These are phyloP conservation scores for Lysandra coridon DNA, from an alignment of 2,888 invertebrate genomes.

Conservation along the genomic window DNA sequence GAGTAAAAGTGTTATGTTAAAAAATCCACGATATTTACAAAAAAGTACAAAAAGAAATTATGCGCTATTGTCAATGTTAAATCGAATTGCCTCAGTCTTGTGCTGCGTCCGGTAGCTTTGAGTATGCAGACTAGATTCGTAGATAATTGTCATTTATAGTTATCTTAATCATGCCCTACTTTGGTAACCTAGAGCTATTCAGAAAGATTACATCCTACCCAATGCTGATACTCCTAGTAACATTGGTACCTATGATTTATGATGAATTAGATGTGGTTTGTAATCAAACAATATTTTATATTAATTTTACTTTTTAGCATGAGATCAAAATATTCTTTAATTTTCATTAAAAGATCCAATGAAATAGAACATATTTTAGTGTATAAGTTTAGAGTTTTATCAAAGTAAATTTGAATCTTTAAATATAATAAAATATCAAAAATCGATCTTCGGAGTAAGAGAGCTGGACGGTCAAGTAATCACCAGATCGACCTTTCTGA, in stretches of 20 bases:
- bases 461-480: slow-evolving; percentile 22
- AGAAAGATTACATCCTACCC: slow-evolving; percentile 43
- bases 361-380: too few relatives aligned
- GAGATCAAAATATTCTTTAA: slow-evolving; percentile 30
- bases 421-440: neutral
- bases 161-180: slow-evolving; percentile 62
- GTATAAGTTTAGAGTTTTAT: too few relatives aligned
- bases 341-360: neutral
- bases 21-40: slow-evolving; percentile 44
- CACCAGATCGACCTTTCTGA: slow-evolving; percentile 46
- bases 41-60: slow-evolving; percentile 44
- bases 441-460: neutral
- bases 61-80: slow-evolving; percentile 49
- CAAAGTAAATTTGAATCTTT: neutral
- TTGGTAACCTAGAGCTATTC: slow-evolving; percentile 63
- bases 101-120: slow-evolving; percentile 53
- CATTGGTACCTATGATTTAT: neutral
- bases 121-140: slow-evolving; percentile 67
- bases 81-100: slow-evolving; percentile 57
- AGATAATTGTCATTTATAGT: slow-evolving; percentile 56
- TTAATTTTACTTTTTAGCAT: neutral
- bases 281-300: slow-evolving; percentile 23
- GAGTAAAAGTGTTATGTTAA: slow-evolving; percentile 36
- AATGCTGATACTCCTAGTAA: neutral
- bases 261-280: neutral